phyloP scores from a whole-genome alignment of 2,888 invertebrate species.

The Rambutsinella grinnellia region DNA sequence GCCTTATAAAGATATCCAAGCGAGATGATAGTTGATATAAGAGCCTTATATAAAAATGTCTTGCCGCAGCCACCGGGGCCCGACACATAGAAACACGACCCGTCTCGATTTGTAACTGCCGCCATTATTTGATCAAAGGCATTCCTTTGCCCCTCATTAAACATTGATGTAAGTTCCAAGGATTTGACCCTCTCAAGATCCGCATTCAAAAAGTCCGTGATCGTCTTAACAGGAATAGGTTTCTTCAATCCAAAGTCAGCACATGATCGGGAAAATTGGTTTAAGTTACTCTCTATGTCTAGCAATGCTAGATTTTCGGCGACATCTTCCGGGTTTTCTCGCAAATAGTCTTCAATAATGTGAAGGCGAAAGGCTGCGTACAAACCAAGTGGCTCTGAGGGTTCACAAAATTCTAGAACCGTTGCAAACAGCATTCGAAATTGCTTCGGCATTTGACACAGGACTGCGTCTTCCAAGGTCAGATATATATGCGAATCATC shows the following conservation, averaged over 20 bases:
- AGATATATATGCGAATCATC: conserved; percentile 66
- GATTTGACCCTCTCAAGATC: not conserved
- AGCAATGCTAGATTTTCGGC: conserved; percentile 28
- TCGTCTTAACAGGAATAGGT: not conserved
- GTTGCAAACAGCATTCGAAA: conserved; percentile 63
- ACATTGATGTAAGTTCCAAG: not conserved
- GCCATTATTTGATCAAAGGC: conserved; percentile 33
- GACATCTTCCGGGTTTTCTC: conserved; percentile 3
- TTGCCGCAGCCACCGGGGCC: conserved; percentile 70
- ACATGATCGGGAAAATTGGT: conserved; percentile 16
- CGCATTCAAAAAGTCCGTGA: not conserved
- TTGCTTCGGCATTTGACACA: conserved; percentile 64
- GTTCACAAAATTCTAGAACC: conserved; percentile 58
- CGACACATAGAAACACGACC: conserved; percentile 68
- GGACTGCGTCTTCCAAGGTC: conserved; percentile 63
- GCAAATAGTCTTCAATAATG: conserved; percentile 44
- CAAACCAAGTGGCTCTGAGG: conserved; percentile 53
- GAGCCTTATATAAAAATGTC: conserved; percentile 66
- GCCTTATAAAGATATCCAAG: conserved; percentile 40
- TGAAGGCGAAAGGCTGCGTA: conserved; percentile 18
- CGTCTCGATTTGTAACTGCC: conserved; percentile 31
- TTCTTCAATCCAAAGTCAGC: conserved; percentile 28
- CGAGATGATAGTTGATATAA: conserved; percentile 50
- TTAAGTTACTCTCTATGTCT: conserved; percentile 40
- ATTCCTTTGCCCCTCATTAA: conserved; percentile 23